Evolutionary conservation across 2,888 invertebrate genomes (phyloP), one percentile per base, ranked within the genome.

Genomic region (Leucania comma): DNA sequence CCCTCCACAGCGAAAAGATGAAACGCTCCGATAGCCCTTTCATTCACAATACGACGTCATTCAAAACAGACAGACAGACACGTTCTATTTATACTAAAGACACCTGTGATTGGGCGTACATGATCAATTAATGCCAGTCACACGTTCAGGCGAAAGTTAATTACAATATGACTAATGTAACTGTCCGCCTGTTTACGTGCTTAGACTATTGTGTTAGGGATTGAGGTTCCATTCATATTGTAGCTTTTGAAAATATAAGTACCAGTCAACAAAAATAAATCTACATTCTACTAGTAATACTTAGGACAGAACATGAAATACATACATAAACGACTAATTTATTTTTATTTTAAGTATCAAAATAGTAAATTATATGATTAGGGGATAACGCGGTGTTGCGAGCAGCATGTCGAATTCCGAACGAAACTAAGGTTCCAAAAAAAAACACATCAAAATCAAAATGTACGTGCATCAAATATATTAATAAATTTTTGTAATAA

Each of bases 131-230:
- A 79, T 80, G 58, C 75, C 29, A 35, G 62, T 56, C 71, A 71
- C 74, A 75, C n/a, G 22, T 38, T 51, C 38, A 48, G 17, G 58
- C 26, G 79, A 79, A 79, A 79, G 80, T 80, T 65, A 63, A 79
- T 75, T 75, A 79, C 68, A 79, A 80, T 75, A 71, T 71, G 64
- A 80, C 42, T 59, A 67, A 68, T 75, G 80, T 75, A 51, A 64
- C 57, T 65, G 70, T 62, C 61, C 64, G 51, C n/a, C 22, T 29
- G 56, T 53, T 42, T 62, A 68, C 75, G 79, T 80, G 80, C 2
- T 42, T 24, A 17, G 80, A n/a, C 8, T 79, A 42, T 38, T 2
- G 17, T 54, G 29, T 20, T 3, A 35, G 24, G 22, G 22, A 29
- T 54, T 26, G 20, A 38, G 32, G 46, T 46, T 51, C 38, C 26